Conservation (phyloP, 2,797 vertebrate species). For the Monodelphis domestica region DNA sequence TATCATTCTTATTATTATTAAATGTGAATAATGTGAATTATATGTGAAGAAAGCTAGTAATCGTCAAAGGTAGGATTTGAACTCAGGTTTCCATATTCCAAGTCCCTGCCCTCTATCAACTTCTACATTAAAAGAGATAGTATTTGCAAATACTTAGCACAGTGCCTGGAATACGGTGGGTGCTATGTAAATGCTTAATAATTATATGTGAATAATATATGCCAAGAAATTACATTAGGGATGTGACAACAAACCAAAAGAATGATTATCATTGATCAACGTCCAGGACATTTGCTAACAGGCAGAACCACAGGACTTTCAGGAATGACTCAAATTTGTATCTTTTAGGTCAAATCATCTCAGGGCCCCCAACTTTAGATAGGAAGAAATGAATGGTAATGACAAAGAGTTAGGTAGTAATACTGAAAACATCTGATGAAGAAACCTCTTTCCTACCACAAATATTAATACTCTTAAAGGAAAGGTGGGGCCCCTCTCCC, state of each 20-base stretch:
- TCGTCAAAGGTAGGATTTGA: no score
- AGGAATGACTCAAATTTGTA: not conserved
- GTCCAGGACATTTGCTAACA: constrained; percentile 30
- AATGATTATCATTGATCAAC: not conserved
- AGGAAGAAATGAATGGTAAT: not conserved
- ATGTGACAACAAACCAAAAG: not conserved
- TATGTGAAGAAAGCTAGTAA: no score
- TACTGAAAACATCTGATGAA: not conserved
- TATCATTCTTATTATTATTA: no score
- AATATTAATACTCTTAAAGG: not conserved
- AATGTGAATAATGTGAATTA: no score
- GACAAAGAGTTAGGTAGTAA: not conserved
- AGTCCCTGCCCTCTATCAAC: no score
- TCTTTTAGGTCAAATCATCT: constrained; percentile 2
- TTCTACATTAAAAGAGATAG: not conserved
- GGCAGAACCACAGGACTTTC: not conserved
- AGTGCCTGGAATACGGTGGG: no score
- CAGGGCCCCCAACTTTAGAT: not conserved
- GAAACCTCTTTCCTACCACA: not conserved
- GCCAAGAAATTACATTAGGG: no score
- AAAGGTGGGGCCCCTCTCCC: not conserved
- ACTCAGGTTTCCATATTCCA: no score
- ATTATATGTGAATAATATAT: not conserved
- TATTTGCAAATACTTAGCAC: not conserved
- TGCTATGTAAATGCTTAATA: no score